Conservation (phyloP, 1,140 invertebrate species). For the Saccostrea echinata region DNA sequence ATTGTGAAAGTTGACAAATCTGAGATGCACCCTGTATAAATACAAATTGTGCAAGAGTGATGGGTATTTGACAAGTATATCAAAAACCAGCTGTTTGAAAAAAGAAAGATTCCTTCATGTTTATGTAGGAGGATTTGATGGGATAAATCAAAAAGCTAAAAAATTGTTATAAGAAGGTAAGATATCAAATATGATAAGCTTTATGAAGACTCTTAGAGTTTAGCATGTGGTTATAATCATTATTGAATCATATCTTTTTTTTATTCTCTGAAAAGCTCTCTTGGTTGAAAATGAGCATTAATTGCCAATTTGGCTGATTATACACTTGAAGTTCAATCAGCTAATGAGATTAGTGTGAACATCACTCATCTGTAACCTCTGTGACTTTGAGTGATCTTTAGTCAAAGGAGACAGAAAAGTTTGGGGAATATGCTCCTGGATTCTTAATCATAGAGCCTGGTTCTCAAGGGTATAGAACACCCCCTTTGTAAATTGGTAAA, state of each 20-base stretch:
- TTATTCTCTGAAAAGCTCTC: not conserved
- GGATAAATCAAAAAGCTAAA: not conserved
- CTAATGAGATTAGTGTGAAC: slow-evolving; percentile 21
- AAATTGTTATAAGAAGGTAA: not conserved
- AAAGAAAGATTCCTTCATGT: not conserved
- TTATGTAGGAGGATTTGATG: slow-evolving; percentile 2
- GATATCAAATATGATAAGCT: not conserved
- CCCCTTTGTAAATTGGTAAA: not conserved
- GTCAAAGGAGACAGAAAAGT: slow-evolving; percentile 24
- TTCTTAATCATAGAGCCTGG: not conserved
- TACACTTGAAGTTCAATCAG: slow-evolving; percentile 15
- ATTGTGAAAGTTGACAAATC: too few species aligned
- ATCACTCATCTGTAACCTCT: slow-evolving; percentile 17
- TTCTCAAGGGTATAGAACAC: not conserved
- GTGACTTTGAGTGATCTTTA: not conserved
- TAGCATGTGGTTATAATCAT: not conserved
- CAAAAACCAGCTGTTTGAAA: not conserved
- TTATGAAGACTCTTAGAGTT: not conserved
- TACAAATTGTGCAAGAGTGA: too few species aligned
- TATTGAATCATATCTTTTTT: not conserved
- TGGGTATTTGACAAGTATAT: too few species aligned
- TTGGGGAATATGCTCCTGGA: not conserved
- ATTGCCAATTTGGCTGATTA: slow-evolving; percentile 29
- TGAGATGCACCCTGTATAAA: too few species aligned
- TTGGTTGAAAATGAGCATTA: not conserved